phyloP scores from a whole-genome alignment of 2,888 invertebrate species.

The Lymantria monacha region DNA sequence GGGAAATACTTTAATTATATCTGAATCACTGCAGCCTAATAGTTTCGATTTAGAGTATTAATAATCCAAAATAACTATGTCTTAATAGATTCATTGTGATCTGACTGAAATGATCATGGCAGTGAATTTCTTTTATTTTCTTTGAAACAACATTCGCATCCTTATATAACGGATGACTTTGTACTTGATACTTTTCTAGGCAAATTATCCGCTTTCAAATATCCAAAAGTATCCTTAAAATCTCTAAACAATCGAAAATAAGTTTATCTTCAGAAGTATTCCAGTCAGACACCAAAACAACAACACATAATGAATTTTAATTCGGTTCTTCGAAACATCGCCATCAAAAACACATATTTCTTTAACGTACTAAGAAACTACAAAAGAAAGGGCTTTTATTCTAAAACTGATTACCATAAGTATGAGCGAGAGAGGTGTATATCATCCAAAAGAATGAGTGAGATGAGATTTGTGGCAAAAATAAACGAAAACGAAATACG shows the following conservation, averaged over 20 bases:
- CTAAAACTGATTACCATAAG: constrained; percentile 38
- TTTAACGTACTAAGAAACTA: constrained; percentile 13
- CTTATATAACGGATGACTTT: no score
- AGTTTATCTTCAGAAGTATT: background rate
- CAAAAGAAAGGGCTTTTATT: constrained; percentile 35
- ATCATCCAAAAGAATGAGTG: constrained; percentile 21
- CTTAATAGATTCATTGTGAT: no score
- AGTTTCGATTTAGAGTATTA: no score
- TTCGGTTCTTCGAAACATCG: constrained; percentile 16
- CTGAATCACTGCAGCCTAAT: no score
- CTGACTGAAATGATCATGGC: no score
- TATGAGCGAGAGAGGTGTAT: constrained; percentile 28
- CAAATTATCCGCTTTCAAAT: no score
- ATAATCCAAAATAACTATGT: no score
- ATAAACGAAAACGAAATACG: constrained; percentile 53
- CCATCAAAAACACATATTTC: constrained; percentile 7
- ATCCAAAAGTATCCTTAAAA: background rate
- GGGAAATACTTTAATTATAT: no score
- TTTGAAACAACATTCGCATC: no score
- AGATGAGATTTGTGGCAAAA: constrained; percentile 53
- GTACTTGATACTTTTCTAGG: no score
- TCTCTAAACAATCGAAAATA: background rate
- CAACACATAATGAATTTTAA: constrained; percentile 14
- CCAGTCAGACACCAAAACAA: background rate
- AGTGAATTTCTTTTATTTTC: no score